Evolutionary conservation across 2,797 vertebrate species (phyloP), one percentile per base, ranked within the genome.

Genomic region (Neomorphus geoffroyi): DNA sequence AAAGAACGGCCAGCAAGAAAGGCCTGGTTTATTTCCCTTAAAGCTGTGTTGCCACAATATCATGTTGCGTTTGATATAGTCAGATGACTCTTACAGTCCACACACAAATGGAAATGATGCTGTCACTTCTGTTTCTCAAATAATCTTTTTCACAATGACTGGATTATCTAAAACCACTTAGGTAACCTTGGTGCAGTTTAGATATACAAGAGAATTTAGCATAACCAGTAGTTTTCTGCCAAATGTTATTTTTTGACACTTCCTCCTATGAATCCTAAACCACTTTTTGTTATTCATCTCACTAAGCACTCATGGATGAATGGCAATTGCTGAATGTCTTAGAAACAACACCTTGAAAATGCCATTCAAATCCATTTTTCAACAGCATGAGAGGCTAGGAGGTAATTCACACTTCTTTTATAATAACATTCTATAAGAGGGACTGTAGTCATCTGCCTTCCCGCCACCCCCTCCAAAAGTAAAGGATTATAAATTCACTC

Each of bases 401-500:
- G 80, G 85, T 96, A 96, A 96, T 89, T 97, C 97, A 97, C 87
- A 91, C 51, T 62, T 93, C 86, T 95, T 95, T 94, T 95, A 96
- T 92, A 96, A 96, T 90, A 96, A 96, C 94, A 93, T 93, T 87
- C 94, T 92, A 57, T 94, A 96, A 95, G 87, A 95, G 80, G 94
- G 96, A 95, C 23, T 94, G 95, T 82, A 94, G 95, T 94, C 90
- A 96, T 96, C 93, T 95, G 93, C 93, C 80, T 96, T 96, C 86
- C 96, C 18, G 10, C 89, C 92, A 78, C 95, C 91, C 90, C 95
- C 90, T 93, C 93, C 74, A 91, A 87, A 94, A 95, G 86, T 57
- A 93, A 72, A 91, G 46, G 73, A 96, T 92, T 95, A 96, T 82
- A 92, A 95, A 92, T 89, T 86, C 93, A 92, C 46, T 92, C 86